A percentile compares a stretch with the other conserved stretches of the same genome.
phyloP scores from a whole-genome alignment of 2,888 invertebrate species.

The Linnaemya vulpina region DNA sequence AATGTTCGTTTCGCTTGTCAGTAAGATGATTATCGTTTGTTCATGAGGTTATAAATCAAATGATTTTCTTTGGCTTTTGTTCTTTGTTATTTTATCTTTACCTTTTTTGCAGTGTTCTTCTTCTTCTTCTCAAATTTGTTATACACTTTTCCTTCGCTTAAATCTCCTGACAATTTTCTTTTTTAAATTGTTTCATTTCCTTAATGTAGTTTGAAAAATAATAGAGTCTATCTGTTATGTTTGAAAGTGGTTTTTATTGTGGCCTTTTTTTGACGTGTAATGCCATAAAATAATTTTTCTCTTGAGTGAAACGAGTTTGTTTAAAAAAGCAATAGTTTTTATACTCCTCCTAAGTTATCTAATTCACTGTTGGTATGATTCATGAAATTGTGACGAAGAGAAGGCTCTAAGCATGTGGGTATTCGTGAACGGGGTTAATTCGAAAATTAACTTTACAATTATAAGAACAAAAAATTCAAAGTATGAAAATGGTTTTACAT shows the following conservation, averaged over 20 bases:
- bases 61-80: conserved; percentile 42
- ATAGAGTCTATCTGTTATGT: conserved; percentile 25
- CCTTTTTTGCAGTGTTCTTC: background rate
- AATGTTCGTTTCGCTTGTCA: conserved; percentile 23
- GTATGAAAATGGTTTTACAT: too few relatives aligned
- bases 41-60: conserved; percentile 63
- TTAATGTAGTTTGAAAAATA: conserved; percentile 55
- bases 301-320: conserved; percentile 19
- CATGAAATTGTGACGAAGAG: background rate
- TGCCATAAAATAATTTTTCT: conserved; percentile 43
- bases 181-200: conserved; percentile 65
- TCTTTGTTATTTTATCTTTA: background rate
- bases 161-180: conserved; percentile 58
- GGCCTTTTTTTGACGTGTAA: conserved; percentile 29
- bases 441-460: too few relatives aligned
- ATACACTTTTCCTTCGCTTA: conserved; percentile 20
- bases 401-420: background rate
- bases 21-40: conserved; percentile 52
- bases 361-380: conserved; percentile 7
- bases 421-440: background rate
- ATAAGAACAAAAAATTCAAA: background rate
- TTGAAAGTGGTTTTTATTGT: conserved; percentile 1
- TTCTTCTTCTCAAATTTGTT: conserved; percentile 17
- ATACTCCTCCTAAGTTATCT: conserved; percentile 1
- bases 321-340: background rate